Base-by-base conservation (phyloP, 1,140 invertebrate genomes). In the Propsilocerus akamusi region DNA sequence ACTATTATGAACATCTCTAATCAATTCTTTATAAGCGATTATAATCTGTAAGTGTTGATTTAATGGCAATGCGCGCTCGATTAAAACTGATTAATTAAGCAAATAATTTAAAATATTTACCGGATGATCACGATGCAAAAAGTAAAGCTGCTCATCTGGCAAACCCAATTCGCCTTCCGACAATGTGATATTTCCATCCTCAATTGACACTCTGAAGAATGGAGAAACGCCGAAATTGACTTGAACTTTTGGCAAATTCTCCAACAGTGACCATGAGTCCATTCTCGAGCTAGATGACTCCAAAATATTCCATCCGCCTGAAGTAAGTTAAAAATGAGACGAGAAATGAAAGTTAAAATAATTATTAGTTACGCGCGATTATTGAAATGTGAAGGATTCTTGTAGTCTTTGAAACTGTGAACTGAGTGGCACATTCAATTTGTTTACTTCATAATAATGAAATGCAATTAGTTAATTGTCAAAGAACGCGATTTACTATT, bases 1-100 rank as follows among this genome's bases (percentile, higher is more conserved):
- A 28, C 62, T 64, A 49, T 64, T 64, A 47, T 62, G 62, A 50
- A 65, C 64, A 26, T 65, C 63, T 3, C 63, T 53, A 8, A 65
- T 46, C 3, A 65, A 49, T 25, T 61, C 25, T 51, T 60, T 62
- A 26, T 65, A 65, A 25, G 56, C 61, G 2, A 55, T 54, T 3
- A 64, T 57, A 26, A 56, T 54, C 55, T 56, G 23, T 2, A 49
- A 51, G 17, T 26, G 14, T n/a, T n/a, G n/a, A n/a, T n/a, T n/a
- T n/a, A n/a, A n/a, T n/a, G n/a, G n/a, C n/a, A n/a, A n/a, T n/a
- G n/a, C n/a, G n/a, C n/a, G n/a, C n/a, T n/a, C n/a, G 22, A 23
- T 12, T 24, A 8, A 24, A 32, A 32, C 26, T 0, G 8, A 25
- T 47, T 23, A 47, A 7, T 46, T 51, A 26, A 25, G 23, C 3